phyloP scores from a whole-genome alignment of 2,888 invertebrate species.

The Standfussiana lucernea region DNA sequence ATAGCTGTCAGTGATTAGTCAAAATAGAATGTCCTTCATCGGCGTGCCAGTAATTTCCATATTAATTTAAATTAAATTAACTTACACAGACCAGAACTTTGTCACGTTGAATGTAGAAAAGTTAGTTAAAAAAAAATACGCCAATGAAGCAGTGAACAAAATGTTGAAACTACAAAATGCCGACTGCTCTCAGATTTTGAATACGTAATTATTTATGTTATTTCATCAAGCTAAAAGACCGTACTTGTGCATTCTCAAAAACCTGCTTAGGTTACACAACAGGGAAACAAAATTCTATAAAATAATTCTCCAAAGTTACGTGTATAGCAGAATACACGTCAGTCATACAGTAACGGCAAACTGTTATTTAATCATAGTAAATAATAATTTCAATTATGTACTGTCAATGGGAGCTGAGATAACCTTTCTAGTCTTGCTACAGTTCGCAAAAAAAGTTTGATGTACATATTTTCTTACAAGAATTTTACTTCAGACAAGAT shows the following conservation, averaged over 20 bases:
- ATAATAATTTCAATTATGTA: constrained; percentile 87
- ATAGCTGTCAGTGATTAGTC: not conserved
- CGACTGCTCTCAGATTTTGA: not conserved
- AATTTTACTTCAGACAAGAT: constrained; percentile 6
- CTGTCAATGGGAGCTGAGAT: constrained; percentile 81
- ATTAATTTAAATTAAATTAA: not conserved
- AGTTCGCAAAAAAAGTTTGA: constrained; percentile 67
- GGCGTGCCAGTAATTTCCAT: not conserved
- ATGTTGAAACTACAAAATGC: not conserved
- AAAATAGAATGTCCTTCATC: not conserved
- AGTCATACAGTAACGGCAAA: constrained; percentile 50
- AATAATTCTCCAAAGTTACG: constrained; percentile 34
- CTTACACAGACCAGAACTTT: not conserved
- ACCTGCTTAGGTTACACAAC: constrained; percentile 9
- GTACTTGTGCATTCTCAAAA: not conserved
- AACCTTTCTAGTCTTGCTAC: constrained; percentile 67
- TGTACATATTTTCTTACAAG: constrained; percentile 10
- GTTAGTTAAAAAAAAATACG: not conserved
- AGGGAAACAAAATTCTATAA: constrained; percentile 30
- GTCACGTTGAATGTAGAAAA: not conserved
- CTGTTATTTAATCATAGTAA: constrained; percentile 82
- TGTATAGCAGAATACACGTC: constrained; percentile 50
- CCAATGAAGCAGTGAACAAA: not conserved
- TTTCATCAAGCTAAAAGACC: not conserved
- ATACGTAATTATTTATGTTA: not conserved